A percentile compares a stretch with the other conserved stretches of the same genome.
phyloP scores from a whole-genome alignment of 2,888 invertebrate species.

The Halocaridina rubra region DNA sequence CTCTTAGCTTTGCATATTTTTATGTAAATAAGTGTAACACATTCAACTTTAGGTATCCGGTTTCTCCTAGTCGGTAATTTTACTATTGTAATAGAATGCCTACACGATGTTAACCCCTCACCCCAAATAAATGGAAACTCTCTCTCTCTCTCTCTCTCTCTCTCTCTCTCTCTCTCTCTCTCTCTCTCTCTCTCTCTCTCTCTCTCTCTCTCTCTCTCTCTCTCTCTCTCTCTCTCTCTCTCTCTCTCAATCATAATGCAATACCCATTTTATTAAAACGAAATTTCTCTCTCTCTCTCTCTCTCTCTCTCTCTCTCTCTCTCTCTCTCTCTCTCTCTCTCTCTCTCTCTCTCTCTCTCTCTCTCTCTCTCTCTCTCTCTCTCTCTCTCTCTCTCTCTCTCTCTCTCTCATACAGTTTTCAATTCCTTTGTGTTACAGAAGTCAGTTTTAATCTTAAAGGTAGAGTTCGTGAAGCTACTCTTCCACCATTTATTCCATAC shows the following conservation, averaged over 20 bases:
- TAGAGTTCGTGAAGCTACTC: too few relatives aligned
- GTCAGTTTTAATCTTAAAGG: neutral
- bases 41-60: too few relatives aligned
- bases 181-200: neutral
- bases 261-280: neutral
- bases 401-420: neutral
- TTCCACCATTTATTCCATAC: too few relatives aligned
- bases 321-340: constrained; percentile 1
- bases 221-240: neutral
- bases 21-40: too few relatives aligned
- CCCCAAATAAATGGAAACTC: too few relatives aligned
- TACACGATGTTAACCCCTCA: too few relatives aligned
- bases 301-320: constrained; percentile 4
- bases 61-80: too few relatives aligned
- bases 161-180: neutral
- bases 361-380: neutral
- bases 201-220: neutral
- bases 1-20: too few relatives aligned
- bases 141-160: too few relatives aligned
- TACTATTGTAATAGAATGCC: too few relatives aligned
- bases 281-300: neutral
- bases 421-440: too few relatives aligned
- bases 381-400: neutral
- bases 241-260: neutral
- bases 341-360: neutral